These are phyloP conservation scores for Clarias gariepinus DNA, from an alignment of 2,113 vertebrate genomes.

Conservation along the genomic window DNA sequence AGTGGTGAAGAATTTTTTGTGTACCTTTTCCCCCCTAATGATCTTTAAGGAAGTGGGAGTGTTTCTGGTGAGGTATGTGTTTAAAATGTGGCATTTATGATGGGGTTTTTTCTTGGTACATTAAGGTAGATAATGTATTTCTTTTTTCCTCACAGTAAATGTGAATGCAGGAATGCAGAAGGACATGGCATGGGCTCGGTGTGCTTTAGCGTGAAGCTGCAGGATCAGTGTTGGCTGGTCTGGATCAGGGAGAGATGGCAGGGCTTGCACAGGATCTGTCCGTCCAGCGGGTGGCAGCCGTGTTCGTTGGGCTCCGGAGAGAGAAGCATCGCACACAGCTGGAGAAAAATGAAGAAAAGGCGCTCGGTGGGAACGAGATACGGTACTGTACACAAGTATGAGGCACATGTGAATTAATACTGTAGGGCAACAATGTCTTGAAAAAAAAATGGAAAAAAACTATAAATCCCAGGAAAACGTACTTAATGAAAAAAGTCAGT, in stretches of 20 bases:
- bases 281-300: conserved; percentile 84
- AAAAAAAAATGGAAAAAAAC: no score
- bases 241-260: conserved; percentile 74
- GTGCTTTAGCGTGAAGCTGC: not conserved
- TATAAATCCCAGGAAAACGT: no score
- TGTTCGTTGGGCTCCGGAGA: conserved; percentile 83
- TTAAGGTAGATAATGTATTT: no score
- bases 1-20: not conserved
- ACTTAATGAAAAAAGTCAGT: no score
- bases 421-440: no score
- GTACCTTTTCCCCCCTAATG: not conserved
- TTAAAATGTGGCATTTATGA: not conserved
- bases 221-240: conserved; percentile 59
- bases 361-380: not conserved
- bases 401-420: no score
- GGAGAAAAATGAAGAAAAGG: conserved; percentile 8
- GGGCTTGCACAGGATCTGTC: conserved; percentile 83
- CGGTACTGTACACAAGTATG: not conserved
- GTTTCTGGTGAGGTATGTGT: not conserved
- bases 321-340: conserved; percentile 80
- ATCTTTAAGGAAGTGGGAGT: not conserved
- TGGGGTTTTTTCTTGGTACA: not conserved
- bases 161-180: not conserved
- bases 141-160: not conserved
- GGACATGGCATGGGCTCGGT: not conserved